These are phyloP conservation scores for Rhamphomyia laevipes DNA, from an alignment of 2,888 invertebrate genomes.

Conservation along the genomic window DNA sequence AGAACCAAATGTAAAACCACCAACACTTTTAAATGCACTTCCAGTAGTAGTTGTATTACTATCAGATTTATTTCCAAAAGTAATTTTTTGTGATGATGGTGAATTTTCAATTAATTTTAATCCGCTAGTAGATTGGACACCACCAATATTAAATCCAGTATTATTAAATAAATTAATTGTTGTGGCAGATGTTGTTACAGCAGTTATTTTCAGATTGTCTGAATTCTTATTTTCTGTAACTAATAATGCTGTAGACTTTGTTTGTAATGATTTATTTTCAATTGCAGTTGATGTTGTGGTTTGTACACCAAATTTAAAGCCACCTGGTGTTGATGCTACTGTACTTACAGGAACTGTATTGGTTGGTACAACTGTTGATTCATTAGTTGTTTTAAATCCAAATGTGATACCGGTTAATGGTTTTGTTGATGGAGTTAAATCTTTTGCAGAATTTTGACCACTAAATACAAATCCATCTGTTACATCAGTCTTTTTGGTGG, in stretches of 20 bases:
- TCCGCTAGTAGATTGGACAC: background rate
- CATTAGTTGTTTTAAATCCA: too few species aligned
- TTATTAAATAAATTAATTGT: too few species aligned
- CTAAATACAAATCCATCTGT: background rate
- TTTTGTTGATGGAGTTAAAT: background rate
- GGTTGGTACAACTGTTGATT: too few species aligned
- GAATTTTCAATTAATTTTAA: background rate
- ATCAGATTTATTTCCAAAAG: background rate
- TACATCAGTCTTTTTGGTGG: slow-evolving; percentile 7
- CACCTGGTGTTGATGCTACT: too few species aligned
- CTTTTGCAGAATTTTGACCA: too few species aligned
- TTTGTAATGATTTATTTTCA: background rate
- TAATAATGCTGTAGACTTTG: background rate
- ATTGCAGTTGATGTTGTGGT: background rate
- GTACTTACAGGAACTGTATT: too few species aligned
- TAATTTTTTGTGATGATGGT: background rate
- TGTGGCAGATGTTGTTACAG: background rate
- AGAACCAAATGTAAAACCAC: slow-evolving; percentile 1
- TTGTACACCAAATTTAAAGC: background rate
- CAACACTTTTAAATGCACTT: slow-evolving; percentile 1
- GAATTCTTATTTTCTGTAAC: background rate
- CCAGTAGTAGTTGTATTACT: background rate
- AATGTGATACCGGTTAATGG: background rate
- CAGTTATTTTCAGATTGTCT: background rate
- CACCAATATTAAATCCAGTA: background rate